phyloP scores from a whole-genome alignment of 2,888 invertebrate species.

The Leptopilina myrica region DNA sequence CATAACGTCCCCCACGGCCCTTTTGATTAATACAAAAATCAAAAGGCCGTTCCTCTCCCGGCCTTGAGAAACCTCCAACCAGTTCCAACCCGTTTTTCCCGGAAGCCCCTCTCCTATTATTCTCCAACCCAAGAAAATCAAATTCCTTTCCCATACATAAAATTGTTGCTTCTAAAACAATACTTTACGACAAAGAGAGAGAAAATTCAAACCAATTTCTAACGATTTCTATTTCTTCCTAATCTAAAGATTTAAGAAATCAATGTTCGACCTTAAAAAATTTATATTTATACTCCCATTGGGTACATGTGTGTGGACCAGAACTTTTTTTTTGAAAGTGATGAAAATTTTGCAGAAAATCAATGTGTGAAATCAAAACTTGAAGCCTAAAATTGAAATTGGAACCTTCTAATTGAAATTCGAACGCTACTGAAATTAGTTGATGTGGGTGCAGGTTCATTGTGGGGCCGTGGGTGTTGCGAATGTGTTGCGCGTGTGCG shows the following conservation, averaged over 20 bases:
- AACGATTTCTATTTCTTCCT: too few species aligned
- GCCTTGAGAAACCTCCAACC: conserved; percentile 63
- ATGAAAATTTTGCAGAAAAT: background rate
- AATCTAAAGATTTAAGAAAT: too few species aligned
- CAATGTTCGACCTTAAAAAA: too few species aligned
- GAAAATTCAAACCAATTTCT: too few species aligned
- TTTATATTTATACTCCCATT: too few species aligned
- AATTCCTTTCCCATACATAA: conserved; percentile 1
- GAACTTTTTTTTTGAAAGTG: too few species aligned
- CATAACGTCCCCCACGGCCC: background rate
- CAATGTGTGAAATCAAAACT: conserved; percentile 33
- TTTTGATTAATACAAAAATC: background rate
- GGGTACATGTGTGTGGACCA: too few species aligned
- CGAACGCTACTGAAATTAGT: conserved; percentile 28
- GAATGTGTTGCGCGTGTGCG: conserved; percentile 61
- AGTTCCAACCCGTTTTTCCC: conserved; percentile 33
- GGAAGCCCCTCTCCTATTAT: conserved; percentile 8
- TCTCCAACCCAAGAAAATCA: background rate
- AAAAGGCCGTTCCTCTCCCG: conserved; percentile 70
- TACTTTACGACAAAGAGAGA: too few species aligned
- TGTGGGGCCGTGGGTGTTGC: conserved; percentile 42
- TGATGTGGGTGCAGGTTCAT: conserved; percentile 59
- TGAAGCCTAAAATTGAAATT: conserved; percentile 27
- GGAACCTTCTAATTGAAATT: conserved; percentile 30
- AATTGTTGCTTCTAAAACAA: too few species aligned